Evolutionary conservation across 2,888 invertebrate species (phyloP).

Genomic region (Epiperipatus broadwayi): DNA sequence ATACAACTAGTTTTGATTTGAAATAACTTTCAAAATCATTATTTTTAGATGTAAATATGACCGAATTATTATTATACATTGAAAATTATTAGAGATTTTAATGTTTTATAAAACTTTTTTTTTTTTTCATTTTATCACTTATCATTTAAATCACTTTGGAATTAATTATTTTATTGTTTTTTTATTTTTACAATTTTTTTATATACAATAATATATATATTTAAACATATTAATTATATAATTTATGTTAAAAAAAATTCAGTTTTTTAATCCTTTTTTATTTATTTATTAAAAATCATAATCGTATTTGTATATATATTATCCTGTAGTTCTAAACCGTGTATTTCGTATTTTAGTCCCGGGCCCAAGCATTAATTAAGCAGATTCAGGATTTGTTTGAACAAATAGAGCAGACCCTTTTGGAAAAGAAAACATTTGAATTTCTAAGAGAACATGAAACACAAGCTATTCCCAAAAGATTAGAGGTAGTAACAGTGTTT

Average conservation of each 20-base stretch:
- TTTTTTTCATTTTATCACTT: no score
- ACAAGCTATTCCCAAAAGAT: constrained; percentile 66
- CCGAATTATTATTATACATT: no score
- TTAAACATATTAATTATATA: constrained; percentile 16
- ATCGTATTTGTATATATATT: constrained; percentile 14
- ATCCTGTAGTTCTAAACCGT: no score
- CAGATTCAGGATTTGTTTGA: constrained; percentile 67
- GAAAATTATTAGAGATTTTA: no score
- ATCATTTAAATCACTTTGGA: no score
- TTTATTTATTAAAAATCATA: constrained; percentile 15
- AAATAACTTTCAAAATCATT: no score
- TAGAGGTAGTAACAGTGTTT: constrained; percentile 41
- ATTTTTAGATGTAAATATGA: no score
- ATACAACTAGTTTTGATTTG: no score
- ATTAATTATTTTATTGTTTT: not conserved
- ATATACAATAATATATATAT: not conserved
- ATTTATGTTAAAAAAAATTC: constrained; percentile 1
- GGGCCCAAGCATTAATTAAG: constrained; percentile 65
- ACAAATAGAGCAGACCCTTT: constrained; percentile 67
- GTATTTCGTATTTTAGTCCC: constrained; percentile 36
- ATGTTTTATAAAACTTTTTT: no score
- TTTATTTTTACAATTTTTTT: not conserved
- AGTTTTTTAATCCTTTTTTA: constrained; percentile 6
- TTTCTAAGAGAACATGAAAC: constrained; percentile 73
- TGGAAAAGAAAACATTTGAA: constrained; percentile 76